Percentiles rank a stretch among this genome's conserved stretches.
phyloP scores from a whole-genome alignment of 1,140 invertebrate genomes.

The Polyergus mexicanus region DNA sequence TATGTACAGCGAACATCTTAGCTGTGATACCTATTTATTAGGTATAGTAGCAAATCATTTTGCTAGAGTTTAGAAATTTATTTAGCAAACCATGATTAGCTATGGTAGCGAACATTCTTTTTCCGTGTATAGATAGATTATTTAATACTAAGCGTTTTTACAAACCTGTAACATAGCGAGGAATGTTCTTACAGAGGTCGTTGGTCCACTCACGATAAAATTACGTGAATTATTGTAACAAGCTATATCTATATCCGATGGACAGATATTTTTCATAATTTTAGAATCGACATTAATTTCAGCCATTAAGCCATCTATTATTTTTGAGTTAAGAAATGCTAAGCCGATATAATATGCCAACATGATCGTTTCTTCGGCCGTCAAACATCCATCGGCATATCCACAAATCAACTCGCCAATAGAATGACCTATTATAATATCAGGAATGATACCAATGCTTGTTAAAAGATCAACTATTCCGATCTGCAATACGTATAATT shows the following conservation, averaged over 20 bases:
- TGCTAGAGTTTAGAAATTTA: too few relatives aligned
- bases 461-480: constrained; percentile 41
- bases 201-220: constrained; percentile 89
- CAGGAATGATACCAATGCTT: constrained; percentile 20
- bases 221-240: not conserved
- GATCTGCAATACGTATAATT: constrained; percentile 4
- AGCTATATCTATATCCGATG: not conserved
- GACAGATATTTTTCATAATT: not conserved
- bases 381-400: constrained; percentile 24
- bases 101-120: too few relatives aligned
- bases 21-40: too few relatives aligned
- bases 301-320: constrained; percentile 74
- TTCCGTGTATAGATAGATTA: not conserved
- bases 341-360: constrained; percentile 26
- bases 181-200: constrained; percentile 83
- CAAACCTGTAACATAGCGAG: constrained; percentile 82
- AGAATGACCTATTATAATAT: constrained; percentile 46
- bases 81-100: too few relatives aligned
- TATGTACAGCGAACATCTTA: too few relatives aligned
- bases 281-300: constrained; percentile 1
- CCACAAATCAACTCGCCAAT: constrained; percentile 38
- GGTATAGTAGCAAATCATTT: too few relatives aligned
- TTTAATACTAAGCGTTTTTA: constrained; percentile 74
- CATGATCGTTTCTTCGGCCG: constrained; percentile 16
- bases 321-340: not conserved